These are phyloP conservation scores for Bombus waltoni DNA, from an alignment of 1,140 invertebrate genomes.

Conservation along the genomic window DNA sequence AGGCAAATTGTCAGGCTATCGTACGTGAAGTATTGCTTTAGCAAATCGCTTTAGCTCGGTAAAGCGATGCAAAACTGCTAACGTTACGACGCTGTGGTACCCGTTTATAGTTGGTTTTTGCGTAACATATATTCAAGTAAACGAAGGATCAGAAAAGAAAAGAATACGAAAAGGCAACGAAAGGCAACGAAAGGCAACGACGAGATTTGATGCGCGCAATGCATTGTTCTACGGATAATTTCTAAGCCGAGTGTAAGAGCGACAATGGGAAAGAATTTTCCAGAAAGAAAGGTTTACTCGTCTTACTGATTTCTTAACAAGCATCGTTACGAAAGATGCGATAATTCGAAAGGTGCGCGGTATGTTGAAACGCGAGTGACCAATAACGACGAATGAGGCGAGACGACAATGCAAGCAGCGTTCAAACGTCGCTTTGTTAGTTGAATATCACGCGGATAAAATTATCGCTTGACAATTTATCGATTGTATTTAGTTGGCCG, in stretches of 20 bases:
- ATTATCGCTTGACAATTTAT: neutral
- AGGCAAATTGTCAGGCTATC: constrained; percentile 58
- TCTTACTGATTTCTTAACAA: neutral
- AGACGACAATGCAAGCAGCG: constrained; percentile 22
- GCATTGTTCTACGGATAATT: constrained; percentile 6
- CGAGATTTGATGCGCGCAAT: constrained; percentile 9
- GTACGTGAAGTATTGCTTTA: constrained; percentile 72
- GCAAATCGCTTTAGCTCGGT: constrained; percentile 78
- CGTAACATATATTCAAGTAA: neutral
- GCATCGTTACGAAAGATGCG: neutral
- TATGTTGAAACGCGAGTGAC: no score
- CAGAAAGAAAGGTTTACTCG: neutral
- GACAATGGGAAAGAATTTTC: neutral
- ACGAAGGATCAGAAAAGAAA: neutral
- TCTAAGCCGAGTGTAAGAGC: neutral
- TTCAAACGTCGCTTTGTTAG: neutral
- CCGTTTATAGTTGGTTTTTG: constrained; percentile 41
- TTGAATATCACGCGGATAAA: neutral
- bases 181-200: constrained; percentile 15
- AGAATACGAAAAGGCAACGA: neutral
- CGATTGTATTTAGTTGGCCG: neutral
- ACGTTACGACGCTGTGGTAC: constrained; percentile 57
- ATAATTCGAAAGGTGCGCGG: neutral
- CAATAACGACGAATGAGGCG: neutral
- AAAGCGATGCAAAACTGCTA: constrained; percentile 79